Evolutionary conservation across 2,888 invertebrate species (phyloP), one percentile per base, ranked within the genome.

Genomic region (Fragum whitleyi): DNA sequence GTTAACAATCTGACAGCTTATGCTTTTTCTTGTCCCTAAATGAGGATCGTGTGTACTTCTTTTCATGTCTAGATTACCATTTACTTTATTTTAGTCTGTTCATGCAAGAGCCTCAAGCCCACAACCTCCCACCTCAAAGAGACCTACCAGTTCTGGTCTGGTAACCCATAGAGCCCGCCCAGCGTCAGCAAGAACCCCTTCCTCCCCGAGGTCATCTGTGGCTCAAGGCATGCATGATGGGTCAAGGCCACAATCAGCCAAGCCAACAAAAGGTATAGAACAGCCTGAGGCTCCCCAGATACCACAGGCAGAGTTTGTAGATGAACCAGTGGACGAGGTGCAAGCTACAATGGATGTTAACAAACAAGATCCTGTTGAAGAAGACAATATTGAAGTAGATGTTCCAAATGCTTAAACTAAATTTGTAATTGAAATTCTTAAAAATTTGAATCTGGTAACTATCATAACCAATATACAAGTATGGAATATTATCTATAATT

Each of bases 201-300:
- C 79, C 2, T 76, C 84, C 5, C 84, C 84, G 7, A 68, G 84
- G 67, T 81, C 84, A 11, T 81, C 84, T 28, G 81, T 76, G 21
- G 73, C 75, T 74, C 80, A 68, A 36, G 51, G 28, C 7, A 68
- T 55, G 21, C 78, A 73, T 1, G 61, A 74, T 26, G 83, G 77
- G 11, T 79, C 84, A 11, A 76, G 84, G 55, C 84, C 84, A 42
- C 73, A 78, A 57, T 81, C 80, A 59, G 84, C 84, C 42, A 84
- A 55, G 53, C 57, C 69, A 59, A 51, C 42, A 6, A 51, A 32
- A 23, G 32, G n/a, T 7, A 53, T 28, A 14, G 57, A 57, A 26
- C 42, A 42, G 21, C 47, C 59, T 0, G 69, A 47, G 47, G 19
- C 68, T 14, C n/a, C 51, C 7, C 47, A 68, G 47, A 51, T 68